Evolutionary conservation across 2,888 invertebrate species (phyloP).

Genomic region (Saturnia pavonia): DNA sequence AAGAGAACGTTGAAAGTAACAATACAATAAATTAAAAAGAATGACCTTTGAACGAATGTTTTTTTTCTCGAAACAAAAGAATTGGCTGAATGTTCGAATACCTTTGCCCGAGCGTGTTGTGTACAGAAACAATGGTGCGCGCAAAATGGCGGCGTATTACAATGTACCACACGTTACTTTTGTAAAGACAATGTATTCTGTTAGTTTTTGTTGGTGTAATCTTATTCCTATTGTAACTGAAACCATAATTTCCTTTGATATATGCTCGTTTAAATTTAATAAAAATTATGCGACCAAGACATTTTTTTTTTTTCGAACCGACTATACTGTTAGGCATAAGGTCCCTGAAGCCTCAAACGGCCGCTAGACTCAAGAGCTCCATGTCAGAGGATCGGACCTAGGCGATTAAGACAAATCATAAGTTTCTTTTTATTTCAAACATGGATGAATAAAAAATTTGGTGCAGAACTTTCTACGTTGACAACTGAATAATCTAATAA

Average conservation of each 20-base stretch:
- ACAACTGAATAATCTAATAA: background rate
- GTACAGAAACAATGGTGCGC: background rate
- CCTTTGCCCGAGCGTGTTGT: slow-evolving; percentile 22
- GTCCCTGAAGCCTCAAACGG: too few species aligned
- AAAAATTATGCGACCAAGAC: too few species aligned
- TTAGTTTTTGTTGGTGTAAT: background rate
- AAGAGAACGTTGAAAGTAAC: slow-evolving; percentile 7
- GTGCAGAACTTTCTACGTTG: background rate
- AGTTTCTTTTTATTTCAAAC: background rate
- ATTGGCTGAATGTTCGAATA: slow-evolving; percentile 25
- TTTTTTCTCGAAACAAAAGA: slow-evolving; percentile 22
- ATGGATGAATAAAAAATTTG: background rate
- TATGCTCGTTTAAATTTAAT: too few species aligned
- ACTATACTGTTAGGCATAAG: too few species aligned
- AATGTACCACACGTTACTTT: background rate
- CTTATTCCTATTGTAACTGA: background rate
- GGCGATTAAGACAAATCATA: too few species aligned
- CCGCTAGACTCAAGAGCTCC: too few species aligned
- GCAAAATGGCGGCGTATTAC: slow-evolving; percentile 6
- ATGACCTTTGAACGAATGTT: slow-evolving; percentile 14
- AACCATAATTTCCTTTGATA: too few species aligned
- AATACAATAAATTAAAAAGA: slow-evolving; percentile 18
- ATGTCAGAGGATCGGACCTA: too few species aligned
- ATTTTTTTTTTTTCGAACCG: too few species aligned
- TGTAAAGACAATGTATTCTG: slow-evolving; percentile 7